Evolutionary conservation across 2,888 invertebrate genomes (phyloP).

Genomic region (Watsonalla cultraria): DNA sequence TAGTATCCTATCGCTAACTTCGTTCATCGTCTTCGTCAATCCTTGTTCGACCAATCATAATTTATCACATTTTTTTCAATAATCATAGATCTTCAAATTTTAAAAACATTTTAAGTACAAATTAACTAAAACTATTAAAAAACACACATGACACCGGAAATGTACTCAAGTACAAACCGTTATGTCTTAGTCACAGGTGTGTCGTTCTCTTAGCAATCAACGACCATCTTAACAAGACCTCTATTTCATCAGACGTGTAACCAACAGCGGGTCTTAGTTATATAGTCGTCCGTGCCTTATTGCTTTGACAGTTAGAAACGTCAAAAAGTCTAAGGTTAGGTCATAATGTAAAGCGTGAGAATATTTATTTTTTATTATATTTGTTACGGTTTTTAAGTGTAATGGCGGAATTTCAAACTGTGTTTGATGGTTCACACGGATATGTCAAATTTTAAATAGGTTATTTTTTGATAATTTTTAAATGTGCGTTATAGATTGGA

Average conservation of each 20-base stretch:
- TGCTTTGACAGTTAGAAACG: conserved; percentile 63
- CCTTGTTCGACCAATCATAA: too few relatives aligned
- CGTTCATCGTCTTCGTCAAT: too few relatives aligned
- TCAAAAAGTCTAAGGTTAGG: conserved; percentile 57
- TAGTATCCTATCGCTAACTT: too few relatives aligned
- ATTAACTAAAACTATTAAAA: too few relatives aligned
- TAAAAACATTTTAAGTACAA: too few relatives aligned
- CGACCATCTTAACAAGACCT: conserved; percentile 35
- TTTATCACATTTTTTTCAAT: too few relatives aligned
- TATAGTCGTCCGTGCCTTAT: conserved; percentile 42
- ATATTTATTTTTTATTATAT: conserved; percentile 34
- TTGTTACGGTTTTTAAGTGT: conserved; percentile 16
- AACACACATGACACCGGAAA: conserved; percentile 4
- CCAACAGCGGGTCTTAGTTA: conserved; percentile 25
- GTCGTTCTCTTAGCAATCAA: conserved; percentile 59
- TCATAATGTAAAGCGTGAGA: conserved; percentile 63
- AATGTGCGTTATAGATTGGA: too few relatives aligned
- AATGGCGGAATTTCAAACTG: not conserved
- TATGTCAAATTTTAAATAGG: not conserved
- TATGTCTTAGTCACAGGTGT: conserved; percentile 55
- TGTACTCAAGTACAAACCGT: conserved; percentile 46
- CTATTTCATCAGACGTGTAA: conserved; percentile 8
- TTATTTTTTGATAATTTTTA: not conserved
- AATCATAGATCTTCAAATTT: too few relatives aligned
- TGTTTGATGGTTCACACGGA: not conserved